phyloP scores from a whole-genome alignment of 2,888 invertebrate species.

The Patella pellucida region DNA sequence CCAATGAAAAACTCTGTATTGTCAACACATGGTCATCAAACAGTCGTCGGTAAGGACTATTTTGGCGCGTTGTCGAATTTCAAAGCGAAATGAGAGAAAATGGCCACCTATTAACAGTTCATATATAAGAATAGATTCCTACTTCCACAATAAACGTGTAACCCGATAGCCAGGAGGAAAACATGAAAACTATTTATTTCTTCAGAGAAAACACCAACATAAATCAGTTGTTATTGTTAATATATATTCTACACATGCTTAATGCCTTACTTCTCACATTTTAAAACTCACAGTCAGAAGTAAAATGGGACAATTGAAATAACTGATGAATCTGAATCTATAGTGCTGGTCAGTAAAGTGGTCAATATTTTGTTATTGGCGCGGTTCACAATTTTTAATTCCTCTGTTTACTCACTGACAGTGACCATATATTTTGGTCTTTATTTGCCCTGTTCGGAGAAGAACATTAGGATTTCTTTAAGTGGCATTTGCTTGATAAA shows the following conservation, averaged over 20 bases:
- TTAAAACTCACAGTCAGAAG: too few relatives aligned
- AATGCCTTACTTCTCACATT: not conserved
- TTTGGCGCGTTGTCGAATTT: constrained; percentile 8
- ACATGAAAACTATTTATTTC: constrained; percentile 5
- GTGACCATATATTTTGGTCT: too few relatives aligned
- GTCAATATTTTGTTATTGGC: not conserved
- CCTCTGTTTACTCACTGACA: too few relatives aligned
- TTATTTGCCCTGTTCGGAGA: too few relatives aligned
- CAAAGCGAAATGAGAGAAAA: not conserved
- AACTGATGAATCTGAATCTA: too few relatives aligned
- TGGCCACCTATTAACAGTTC: constrained; percentile 4
- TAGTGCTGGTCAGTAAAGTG: not conserved
- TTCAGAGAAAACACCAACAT: not conserved
- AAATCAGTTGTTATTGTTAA: not conserved
- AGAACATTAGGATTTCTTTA: too few relatives aligned
- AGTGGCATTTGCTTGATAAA: too few relatives aligned
- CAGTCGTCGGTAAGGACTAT: not conserved
- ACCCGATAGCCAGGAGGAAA: not conserved
- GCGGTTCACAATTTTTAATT: too few relatives aligned
- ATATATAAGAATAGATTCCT: not conserved
- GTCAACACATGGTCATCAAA: constrained; percentile 9
- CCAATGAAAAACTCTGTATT: not conserved
- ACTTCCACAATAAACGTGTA: not conserved
- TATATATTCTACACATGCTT: constrained; percentile 1
- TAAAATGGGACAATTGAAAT: too few relatives aligned